Conservation (phyloP, 2,888 invertebrate species). For the Onchidella celtica region DNA sequence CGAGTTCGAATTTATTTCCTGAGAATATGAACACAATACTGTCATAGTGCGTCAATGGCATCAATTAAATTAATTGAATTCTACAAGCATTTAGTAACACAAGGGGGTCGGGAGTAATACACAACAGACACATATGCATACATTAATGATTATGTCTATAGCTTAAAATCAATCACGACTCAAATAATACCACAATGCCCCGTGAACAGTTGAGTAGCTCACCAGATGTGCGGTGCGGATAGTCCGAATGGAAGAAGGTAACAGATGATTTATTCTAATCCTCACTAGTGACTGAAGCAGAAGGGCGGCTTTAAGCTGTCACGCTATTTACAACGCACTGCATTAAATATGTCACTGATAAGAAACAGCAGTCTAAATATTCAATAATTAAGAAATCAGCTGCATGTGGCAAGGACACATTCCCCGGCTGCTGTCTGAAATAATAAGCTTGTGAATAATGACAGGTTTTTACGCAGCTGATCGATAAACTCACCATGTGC, state of each 20-base stretch:
- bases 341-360: not conserved
- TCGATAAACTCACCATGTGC: conserved; percentile 45
- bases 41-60: too few relatives aligned
- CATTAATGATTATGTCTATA: too few relatives aligned
- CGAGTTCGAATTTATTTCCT: too few relatives aligned
- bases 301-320: not conserved
- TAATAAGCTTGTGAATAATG: not conserved
- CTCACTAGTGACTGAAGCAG: not conserved
- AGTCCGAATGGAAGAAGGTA: not conserved
- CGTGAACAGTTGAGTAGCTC: too few relatives aligned
- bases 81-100: too few relatives aligned
- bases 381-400: not conserved
- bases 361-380: not conserved
- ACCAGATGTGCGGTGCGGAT: not conserved
- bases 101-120: too few relatives aligned
- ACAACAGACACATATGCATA: too few relatives aligned
- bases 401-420: conserved; percentile 7
- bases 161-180: too few relatives aligned
- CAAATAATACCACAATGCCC: too few relatives aligned
- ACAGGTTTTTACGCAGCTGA: conserved; percentile 3
- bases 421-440: not conserved
- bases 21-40: too few relatives aligned
- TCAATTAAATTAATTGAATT: too few relatives aligned
- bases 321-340: not conserved
- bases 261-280: not conserved